These are phyloP conservation scores for Spialia ferax DNA, from an alignment of 2,888 invertebrate genomes.

Conservation along the genomic window DNA sequence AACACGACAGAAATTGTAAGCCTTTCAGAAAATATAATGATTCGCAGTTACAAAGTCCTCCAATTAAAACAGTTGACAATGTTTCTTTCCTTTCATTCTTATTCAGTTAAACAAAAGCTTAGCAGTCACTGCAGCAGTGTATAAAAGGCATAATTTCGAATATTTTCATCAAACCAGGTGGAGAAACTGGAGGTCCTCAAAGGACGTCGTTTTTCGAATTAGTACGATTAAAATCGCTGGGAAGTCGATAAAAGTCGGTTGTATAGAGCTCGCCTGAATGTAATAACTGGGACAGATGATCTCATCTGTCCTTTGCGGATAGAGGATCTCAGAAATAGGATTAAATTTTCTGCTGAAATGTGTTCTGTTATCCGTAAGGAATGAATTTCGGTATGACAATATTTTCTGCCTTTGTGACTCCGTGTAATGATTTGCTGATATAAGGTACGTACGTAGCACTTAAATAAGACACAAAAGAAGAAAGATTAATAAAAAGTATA, in stretches of 20 bases:
- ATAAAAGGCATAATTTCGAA: background rate
- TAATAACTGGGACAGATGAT: slow-evolving; percentile 28
- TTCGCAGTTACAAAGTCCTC: background rate
- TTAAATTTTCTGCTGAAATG: slow-evolving; percentile 21
- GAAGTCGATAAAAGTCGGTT: slow-evolving; percentile 20
- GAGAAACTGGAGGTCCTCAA: background rate
- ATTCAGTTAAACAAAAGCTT: background rate
- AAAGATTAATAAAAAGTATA: no score
- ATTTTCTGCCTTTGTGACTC: background rate
- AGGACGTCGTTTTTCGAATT: slow-evolving; percentile 30
- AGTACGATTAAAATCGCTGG: slow-evolving; percentile 30
- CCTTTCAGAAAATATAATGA: background rate
- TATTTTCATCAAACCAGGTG: slow-evolving; percentile 1
- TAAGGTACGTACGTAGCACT: background rate
- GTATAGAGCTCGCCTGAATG: slow-evolving; percentile 2
- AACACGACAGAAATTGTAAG: background rate
- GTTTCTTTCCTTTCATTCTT: background rate
- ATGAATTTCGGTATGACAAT: background rate
- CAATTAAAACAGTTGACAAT: slow-evolving; percentile 1
- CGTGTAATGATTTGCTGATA: background rate
- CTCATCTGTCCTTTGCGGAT: slow-evolving; percentile 27
- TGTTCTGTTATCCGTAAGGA: background rate
- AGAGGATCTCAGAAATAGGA: slow-evolving; percentile 18
- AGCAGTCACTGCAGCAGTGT: background rate
- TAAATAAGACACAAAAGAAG: no score